A percentile compares a stretch with the other conserved stretches of the same genome.
Conservation (phyloP, 37 sponge, comb jelly and placozoan genomes). For the Lycopodina hypogea region DNA sequence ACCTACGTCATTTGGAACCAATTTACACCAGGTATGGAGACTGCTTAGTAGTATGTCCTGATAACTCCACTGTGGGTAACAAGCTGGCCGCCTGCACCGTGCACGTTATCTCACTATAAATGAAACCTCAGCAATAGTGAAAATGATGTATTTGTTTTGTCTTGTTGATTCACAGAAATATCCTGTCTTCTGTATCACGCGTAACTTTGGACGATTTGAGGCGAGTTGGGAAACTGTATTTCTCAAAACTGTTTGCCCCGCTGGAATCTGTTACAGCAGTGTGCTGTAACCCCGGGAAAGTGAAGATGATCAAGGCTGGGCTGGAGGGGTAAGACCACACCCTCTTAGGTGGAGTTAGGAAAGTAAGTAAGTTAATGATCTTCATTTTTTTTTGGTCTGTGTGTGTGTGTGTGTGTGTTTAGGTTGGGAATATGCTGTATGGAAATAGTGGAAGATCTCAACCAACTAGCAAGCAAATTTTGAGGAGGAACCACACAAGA, state of each 20-base stretch:
- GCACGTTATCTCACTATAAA: background rate
- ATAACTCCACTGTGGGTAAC: background rate
- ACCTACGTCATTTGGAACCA: constrained; percentile 11
- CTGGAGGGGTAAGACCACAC: constrained; percentile 57
- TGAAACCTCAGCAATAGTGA: background rate
- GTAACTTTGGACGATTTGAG: constrained; percentile 73
- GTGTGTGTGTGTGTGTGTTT: no score
- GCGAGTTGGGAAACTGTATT: constrained; percentile 70
- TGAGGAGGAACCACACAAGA: no score
- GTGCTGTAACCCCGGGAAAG: constrained; percentile 81
- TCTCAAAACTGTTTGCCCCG: constrained; percentile 64
- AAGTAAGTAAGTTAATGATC: no score
- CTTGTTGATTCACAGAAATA: constrained; percentile 42
- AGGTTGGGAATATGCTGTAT: no score
- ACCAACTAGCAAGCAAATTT: no score
- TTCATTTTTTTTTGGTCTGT: no score
- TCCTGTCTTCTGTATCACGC: constrained; percentile 57
- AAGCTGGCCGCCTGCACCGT: background rate
- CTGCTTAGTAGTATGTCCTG: background rate
- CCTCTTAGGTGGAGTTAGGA: no score
- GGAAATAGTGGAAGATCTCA: no score
- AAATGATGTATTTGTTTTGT: background rate
- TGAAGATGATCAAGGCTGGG: constrained; percentile 54
- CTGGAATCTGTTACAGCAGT: constrained; percentile 51
- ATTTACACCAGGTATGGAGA: constrained; percentile 34